Percentiles rank a stretch among this genome's conserved stretches.
These are phyloP conservation scores for Drosophila ogumai DNA, from an alignment of 1,140 invertebrate genomes.

Conservation along the genomic window DNA sequence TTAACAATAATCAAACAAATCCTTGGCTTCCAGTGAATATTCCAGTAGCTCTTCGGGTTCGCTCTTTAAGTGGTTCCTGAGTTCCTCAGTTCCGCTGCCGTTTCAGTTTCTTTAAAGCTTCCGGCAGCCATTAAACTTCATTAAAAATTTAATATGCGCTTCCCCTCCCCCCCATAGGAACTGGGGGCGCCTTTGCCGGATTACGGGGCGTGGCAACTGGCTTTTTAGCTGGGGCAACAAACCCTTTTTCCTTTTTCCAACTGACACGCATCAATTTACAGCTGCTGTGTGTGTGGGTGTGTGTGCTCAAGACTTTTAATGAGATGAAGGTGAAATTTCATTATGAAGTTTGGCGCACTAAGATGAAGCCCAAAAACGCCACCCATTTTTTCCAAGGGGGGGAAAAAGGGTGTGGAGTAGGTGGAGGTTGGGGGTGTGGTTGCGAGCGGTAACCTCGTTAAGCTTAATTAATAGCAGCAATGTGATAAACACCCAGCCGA, in stretches of 20 bases:
- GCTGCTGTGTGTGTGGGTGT: slow-evolving; percentile 6
- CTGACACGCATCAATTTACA: slow-evolving; percentile 70
- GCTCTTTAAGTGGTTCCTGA: neutral
- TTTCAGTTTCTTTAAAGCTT: slow-evolving; percentile 70
- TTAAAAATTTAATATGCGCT: slow-evolving; percentile 80
- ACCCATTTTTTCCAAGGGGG: neutral
- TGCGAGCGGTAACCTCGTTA: slow-evolving; percentile 84
- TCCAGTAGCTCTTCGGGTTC: neutral
- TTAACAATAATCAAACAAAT: neutral
- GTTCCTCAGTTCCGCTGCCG: slow-evolving; percentile 23
- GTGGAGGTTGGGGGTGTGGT: slow-evolving; percentile 63
- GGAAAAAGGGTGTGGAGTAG: slow-evolving; percentile 1
- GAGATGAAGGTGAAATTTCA: slow-evolving; percentile 85
- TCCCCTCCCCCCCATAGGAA: neutral
- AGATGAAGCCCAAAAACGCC: slow-evolving; percentile 42
- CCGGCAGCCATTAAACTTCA: slow-evolving; percentile 83
- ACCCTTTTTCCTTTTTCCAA: slow-evolving; percentile 47
- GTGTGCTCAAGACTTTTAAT: slow-evolving; percentile 80
- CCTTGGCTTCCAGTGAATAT: slow-evolving; percentile 8
- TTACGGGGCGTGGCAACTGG: slow-evolving; percentile 56
- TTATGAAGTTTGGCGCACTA: slow-evolving; percentile 73
- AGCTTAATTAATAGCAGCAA: slow-evolving; percentile 85
- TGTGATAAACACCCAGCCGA: slow-evolving; percentile 82
- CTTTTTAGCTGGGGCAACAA: slow-evolving; percentile 15
- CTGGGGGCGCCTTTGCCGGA: slow-evolving; percentile 21